Conservation (phyloP, 2,113 vertebrate species). For the Candoia aspera region DNA sequence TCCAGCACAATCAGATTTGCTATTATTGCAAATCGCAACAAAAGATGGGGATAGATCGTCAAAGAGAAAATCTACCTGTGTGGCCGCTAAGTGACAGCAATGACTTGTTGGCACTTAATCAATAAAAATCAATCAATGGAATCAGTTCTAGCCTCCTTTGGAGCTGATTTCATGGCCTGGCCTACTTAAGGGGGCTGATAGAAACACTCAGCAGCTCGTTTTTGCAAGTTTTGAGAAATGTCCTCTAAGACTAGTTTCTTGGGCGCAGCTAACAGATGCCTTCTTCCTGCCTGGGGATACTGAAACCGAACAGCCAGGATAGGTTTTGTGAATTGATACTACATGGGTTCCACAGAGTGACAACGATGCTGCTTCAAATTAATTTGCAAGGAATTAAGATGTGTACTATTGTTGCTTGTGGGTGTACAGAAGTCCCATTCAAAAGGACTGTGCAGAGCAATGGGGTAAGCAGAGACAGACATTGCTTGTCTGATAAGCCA, state of each 20-base stretch:
- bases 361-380: background rate
- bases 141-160: background rate
- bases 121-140: background rate
- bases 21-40: too few relatives aligned
- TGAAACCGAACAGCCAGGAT: background rate
- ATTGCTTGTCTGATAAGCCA: too few relatives aligned
- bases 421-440: too few relatives aligned
- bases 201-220: background rate
- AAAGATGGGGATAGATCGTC: too few relatives aligned
- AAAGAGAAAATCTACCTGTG: too few relatives aligned
- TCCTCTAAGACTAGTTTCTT: background rate
- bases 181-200: background rate
- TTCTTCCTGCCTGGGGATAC: background rate
- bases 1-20: too few relatives aligned
- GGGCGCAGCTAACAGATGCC: background rate
- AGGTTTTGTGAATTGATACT: background rate
- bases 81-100: too few relatives aligned
- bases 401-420: background rate
- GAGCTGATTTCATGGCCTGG: background rate
- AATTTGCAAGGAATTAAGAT: background rate
- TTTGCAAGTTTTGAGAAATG: background rate
- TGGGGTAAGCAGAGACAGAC: background rate
- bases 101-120: background rate
- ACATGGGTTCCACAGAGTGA: background rate
- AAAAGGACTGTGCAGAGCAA: background rate